These are phyloP conservation scores for Caenorhabditis sp. DNA, from an alignment of 2,888 invertebrate species.

Conservation along the genomic window DNA sequence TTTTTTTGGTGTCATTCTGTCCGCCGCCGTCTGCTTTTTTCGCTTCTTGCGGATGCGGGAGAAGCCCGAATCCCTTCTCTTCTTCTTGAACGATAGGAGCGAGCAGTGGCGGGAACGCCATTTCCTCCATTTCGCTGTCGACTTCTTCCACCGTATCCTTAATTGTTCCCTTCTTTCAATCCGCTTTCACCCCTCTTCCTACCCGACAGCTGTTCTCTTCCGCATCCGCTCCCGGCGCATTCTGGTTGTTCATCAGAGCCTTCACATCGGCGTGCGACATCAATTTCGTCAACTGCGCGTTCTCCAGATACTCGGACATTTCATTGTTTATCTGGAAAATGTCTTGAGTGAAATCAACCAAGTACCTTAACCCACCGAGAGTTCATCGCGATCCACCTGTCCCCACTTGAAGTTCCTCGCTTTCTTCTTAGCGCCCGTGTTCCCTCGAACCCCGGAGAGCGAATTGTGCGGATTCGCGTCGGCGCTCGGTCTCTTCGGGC, in stretches of 20 bases:
- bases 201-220: slow-evolving; percentile 42
- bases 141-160: slow-evolving; percentile 43
- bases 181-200: neutral
- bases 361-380: neutral
- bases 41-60: neutral
- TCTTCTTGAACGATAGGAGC: slow-evolving; percentile 20
- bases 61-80: neutral
- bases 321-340: slow-evolving; percentile 28
- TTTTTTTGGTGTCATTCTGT: too few relatives aligned
- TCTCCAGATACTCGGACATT: slow-evolving; percentile 48
- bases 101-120: slow-evolving; percentile 21
- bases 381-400: neutral
- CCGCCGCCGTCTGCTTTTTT: too few relatives aligned
- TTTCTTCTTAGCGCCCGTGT: neutral
- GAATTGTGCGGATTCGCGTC: neutral
- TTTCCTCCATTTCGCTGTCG: slow-evolving; percentile 41
- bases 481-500: neutral
- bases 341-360: neutral
- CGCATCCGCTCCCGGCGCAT: slow-evolving; percentile 11
- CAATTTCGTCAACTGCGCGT: slow-evolving; percentile 50
- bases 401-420: neutral
- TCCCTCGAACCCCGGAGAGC: neutral
- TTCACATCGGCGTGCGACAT: slow-evolving; percentile 54
- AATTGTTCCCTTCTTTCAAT: neutral
- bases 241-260: slow-evolving; percentile 20